phyloP scores from a whole-genome alignment of 2,888 invertebrate species.

The Thalpophila matura region DNA sequence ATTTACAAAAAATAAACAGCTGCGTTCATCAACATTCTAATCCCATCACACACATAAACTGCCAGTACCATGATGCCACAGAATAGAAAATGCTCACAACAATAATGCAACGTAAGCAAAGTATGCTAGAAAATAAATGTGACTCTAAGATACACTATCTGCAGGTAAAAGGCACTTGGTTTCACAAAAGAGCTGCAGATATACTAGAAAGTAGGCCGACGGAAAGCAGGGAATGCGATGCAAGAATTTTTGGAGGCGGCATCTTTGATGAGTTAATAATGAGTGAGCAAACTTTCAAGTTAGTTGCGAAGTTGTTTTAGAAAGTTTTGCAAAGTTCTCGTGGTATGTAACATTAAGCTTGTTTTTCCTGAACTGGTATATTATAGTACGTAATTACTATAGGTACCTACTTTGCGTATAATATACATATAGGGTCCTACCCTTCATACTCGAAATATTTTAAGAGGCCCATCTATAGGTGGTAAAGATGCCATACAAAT shows the following conservation, averaged over 20 bases:
- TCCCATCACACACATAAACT: slow-evolving; percentile 18
- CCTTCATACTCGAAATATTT: too few relatives aligned
- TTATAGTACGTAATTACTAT: too few relatives aligned
- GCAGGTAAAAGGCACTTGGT: slow-evolving; percentile 81
- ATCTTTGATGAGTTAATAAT: slow-evolving; percentile 34
- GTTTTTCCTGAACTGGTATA: too few relatives aligned
- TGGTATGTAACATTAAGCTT: too few relatives aligned
- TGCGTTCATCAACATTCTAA: slow-evolving; percentile 8
- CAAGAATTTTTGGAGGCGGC: slow-evolving; percentile 55
- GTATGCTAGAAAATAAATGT: slow-evolving; percentile 57
- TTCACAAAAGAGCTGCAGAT: slow-evolving; percentile 76
- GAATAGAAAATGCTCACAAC: slow-evolving; percentile 32
- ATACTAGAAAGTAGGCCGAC: slow-evolving; percentile 78
- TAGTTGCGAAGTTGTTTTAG: not conserved
- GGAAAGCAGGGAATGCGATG: slow-evolving; percentile 41
- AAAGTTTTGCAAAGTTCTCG: not conserved
- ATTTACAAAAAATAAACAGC: not conserved
- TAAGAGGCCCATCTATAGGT: too few relatives aligned
- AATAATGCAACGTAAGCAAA: slow-evolving; percentile 34
- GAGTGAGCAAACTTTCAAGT: not conserved
- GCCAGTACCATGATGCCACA: slow-evolving; percentile 1
- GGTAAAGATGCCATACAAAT: too few relatives aligned
- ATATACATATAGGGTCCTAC: too few relatives aligned
- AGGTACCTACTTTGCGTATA: too few relatives aligned
- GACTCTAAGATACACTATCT: slow-evolving; percentile 64